Base-by-base conservation (phyloP, 2,113 vertebrate species). In the Alethe diademata region DNA sequence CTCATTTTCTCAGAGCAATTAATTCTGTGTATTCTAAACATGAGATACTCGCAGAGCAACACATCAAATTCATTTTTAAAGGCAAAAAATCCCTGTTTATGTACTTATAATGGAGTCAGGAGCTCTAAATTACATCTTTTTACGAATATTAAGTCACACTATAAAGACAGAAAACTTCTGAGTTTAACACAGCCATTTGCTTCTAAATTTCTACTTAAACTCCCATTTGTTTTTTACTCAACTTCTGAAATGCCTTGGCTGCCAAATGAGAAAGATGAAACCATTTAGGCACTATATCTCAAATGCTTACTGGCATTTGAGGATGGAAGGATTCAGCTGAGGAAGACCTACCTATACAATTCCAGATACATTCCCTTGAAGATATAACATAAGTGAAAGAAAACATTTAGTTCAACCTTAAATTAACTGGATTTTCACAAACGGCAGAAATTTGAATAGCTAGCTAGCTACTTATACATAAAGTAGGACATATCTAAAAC, bases 21-120 rank as follows among this genome's bases (percentile, higher is more conserved):
- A 67, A 9, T 61, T 84, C 8, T 51, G 8, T 53, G 11, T 60
- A 64, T 81, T 81, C 8, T 88, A 51, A 87, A 51, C 8, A 31
- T 47, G 31, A 75, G 12, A 60, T 60, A 48, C 2, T 23, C 43
- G 25, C 29, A 33, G 4, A 88, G 9, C 2, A 85, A 73, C 29
- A 65, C 3, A 61, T 23, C 13, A 57, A 69, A 79, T 57, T 75
- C 0, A 72, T 65, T 93, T 87, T 80, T 70, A 83, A 81, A 60
- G 38, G n/a, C 5, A 50, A 70, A 71, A 6, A 12, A 3, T 0
- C 1, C 1, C 1, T 14, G 2, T 42, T 78, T 60, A 57, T 38
- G 5, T 51, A 56, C 25, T 45, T 53, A 10, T 3, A 81, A 69
- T 12, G 5, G 15, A 64, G 17, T 61, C 54, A 75, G 35, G 25